Percentiles rank a stretch among this genome's conserved stretches.
Conservation (phyloP, 2,797 vertebrate species). For the Etheostoma perlongum region DNA sequence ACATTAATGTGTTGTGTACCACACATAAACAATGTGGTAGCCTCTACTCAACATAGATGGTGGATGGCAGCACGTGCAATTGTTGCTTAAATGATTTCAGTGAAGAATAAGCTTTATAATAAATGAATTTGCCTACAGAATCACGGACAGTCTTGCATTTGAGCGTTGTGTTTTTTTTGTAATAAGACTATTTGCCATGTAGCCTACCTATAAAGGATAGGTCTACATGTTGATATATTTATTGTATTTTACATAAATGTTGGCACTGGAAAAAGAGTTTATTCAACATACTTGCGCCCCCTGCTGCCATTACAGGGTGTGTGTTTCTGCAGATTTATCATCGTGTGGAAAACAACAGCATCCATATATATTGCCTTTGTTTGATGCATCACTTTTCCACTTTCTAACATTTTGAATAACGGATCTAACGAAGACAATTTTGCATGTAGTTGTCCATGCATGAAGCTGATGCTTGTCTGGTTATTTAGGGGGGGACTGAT, state of each 20-base stretch:
- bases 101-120: not conserved
- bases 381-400: not conserved
- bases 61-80: not conserved
- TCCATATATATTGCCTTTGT: not conserved
- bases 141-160: not conserved
- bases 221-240: no score
- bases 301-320: not conserved
- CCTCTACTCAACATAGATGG: fast-evolving
- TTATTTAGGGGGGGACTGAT: not conserved
- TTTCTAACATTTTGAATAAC: not conserved
- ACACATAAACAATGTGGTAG: not conserved
- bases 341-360: not conserved
- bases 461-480: not conserved
- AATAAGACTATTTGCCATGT: slow-evolving; percentile 27
- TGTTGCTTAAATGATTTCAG: not conserved
- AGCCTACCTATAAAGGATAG: not conserved
- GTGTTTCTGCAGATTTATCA: not conserved
- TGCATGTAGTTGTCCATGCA: not conserved
- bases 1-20: not conserved
- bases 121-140: fast-evolving
- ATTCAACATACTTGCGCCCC: not conserved
- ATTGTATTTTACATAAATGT: no score
- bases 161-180: not conserved
- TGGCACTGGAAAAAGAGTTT: no score
- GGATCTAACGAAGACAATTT: not conserved